phyloP scores from a whole-genome alignment of 2,797 vertebrate genomes.

The Arvicola amphibius region DNA sequence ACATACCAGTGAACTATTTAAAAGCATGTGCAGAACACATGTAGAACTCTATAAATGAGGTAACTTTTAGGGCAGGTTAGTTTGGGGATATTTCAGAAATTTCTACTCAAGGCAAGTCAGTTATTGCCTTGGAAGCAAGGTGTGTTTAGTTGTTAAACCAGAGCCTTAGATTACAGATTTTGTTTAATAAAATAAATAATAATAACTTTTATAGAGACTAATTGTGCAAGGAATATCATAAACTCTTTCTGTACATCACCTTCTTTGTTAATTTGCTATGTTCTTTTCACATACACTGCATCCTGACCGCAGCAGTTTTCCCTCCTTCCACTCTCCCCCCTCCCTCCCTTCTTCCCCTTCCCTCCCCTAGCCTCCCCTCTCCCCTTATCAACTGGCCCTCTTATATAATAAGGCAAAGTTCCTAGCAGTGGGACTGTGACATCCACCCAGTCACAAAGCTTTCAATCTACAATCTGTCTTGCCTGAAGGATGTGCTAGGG shows the following conservation, averaged over 20 bases:
- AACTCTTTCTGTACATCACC: background rate
- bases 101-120: background rate
- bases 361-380: too few species aligned
- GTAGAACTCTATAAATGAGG: background rate
- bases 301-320: background rate
- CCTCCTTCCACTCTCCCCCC: background rate
- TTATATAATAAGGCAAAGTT: background rate
- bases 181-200: background rate
- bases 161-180: background rate
- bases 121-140: background rate
- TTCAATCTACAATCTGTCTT: background rate
- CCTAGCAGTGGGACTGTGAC: too few species aligned
- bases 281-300: background rate
- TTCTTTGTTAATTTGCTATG: background rate
- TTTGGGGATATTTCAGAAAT: background rate
- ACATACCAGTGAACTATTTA: background rate
- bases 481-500: background rate
- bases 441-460: background rate
- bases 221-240: background rate
- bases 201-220: too few species aligned
- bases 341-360: too few species aligned
- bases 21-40: background rate
- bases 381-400: background rate
- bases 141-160: background rate
- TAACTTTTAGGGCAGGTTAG: rapidly evolving